Evolutionary conservation across 1,140 invertebrate species (phyloP), one percentile per base, ranked within the genome.

Genomic region (Cyclina sinensis): DNA sequence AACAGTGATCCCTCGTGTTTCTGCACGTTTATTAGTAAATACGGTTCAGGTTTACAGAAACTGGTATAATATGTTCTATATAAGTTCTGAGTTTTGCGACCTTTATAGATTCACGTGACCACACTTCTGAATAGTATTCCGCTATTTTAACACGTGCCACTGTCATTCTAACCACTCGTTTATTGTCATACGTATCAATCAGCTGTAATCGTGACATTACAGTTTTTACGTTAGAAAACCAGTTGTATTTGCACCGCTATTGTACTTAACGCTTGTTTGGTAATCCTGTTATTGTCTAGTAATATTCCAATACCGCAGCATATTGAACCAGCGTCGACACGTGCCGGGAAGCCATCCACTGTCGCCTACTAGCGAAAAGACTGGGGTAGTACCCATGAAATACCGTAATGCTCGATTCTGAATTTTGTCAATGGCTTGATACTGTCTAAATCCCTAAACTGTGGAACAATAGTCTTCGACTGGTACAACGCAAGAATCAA

Each of bases 21-120:
- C n/a, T n/a, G n/a, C n/a, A n/a, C n/a, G n/a, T n/a, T n/a, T n/a
- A n/a, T n/a, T n/a, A n/a, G n/a, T n/a, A n/a, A n/a, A n/a, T n/a
- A n/a, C n/a, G n/a, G n/a, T n/a, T n/a, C n/a, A n/a, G n/a, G n/a
- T n/a, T n/a, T n/a, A n/a, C n/a, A n/a, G n/a, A n/a, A n/a, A n/a
- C n/a, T n/a, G n/a, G n/a, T n/a, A n/a, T n/a, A n/a, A n/a, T 79
- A 37, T 80, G 70, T n/a, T 16, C 11, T 30, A 11, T n/a, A 46
- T 80, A 87, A n/a, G 85, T 87, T 70, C 85, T 79, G 4, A 87
- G 35, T 80, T 82, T 82, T 4, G 54, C 0, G 21, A 82, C 12
- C 30, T 37, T 73, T 73, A 9, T 32, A 37, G 0, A 0, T 18
- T 37, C 32, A 35, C 24, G 0, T 0, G 0, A 73, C 12, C 68